Conservation (phyloP, 2,797 vertebrate species). For the Sebastolobus alascanus region DNA sequence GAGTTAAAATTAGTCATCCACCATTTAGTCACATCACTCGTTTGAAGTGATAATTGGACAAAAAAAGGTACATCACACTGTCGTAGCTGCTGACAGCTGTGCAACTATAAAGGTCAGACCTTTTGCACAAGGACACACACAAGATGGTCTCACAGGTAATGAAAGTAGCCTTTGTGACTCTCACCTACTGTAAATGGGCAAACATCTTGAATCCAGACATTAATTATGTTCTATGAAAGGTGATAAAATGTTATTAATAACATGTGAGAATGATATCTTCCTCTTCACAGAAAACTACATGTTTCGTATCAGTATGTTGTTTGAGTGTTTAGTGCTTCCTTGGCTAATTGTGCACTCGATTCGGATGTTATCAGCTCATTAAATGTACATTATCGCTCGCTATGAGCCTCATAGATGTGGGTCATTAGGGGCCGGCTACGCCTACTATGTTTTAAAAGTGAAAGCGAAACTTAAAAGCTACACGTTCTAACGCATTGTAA, state of each 20-base stretch:
- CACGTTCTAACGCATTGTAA: no score
- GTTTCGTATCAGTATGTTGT: not conserved
- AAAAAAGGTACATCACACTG: slow-evolving; percentile 22
- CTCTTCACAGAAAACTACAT: not conserved
- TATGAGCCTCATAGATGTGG: no score
- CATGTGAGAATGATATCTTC: not conserved
- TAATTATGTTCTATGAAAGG: slow-evolving; percentile 6
- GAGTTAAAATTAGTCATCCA: slow-evolving; percentile 19
- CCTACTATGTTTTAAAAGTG: no score
- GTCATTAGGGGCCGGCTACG: no score
- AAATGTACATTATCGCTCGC: no score
- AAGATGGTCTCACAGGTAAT: slow-evolving; percentile 14
- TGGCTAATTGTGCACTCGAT: not conserved
- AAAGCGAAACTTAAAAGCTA: no score
- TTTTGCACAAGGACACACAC: slow-evolving; percentile 28
- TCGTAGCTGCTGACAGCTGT: slow-evolving; percentile 48
- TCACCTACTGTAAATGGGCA: slow-evolving; percentile 6
- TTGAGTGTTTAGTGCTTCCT: not conserved
- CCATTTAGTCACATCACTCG: slow-evolving; percentile 43
- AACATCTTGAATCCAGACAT: not conserved
- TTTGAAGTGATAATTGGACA: slow-evolving; percentile 57
- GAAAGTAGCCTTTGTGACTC: slow-evolving; percentile 4
- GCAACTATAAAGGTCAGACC: slow-evolving; percentile 43
- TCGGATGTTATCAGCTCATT: no score
- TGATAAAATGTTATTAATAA: not conserved